phyloP scores from a whole-genome alignment of 1,140 invertebrate species.

The Atopsyche davidsoni region DNA sequence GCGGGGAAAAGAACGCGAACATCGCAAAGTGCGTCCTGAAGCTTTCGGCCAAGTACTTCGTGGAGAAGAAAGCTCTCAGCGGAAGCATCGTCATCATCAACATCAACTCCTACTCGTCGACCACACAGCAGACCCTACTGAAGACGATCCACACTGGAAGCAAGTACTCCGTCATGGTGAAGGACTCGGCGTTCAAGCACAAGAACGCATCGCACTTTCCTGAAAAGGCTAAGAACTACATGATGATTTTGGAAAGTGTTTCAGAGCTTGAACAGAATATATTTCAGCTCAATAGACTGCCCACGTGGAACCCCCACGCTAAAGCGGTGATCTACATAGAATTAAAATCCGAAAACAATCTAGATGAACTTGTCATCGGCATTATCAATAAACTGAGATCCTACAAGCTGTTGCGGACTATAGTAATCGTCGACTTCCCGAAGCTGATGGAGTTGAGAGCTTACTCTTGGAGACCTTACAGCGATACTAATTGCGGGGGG shows the following conservation, averaged over 20 bases:
- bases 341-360: conserved; percentile 33
- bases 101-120: conserved; percentile 41
- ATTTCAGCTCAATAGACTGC: conserved; percentile 41
- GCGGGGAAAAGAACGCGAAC: neutral
- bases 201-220: conserved; percentile 47
- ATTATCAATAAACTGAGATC: conserved; percentile 41
- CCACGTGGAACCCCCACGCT: conserved; percentile 47
- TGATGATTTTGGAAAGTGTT: conserved; percentile 46
- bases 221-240: conserved; percentile 50
- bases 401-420: conserved; percentile 41
- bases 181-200: conserved; percentile 42
- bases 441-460: conserved; percentile 36
- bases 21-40: conserved; percentile 45
- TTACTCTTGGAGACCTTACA: conserved; percentile 45
- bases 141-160: conserved; percentile 41
- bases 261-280: conserved; percentile 40
- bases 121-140: conserved; percentile 38
- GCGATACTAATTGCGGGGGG: conserved; percentile 41
- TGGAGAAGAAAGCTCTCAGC: conserved; percentile 44
- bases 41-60: conserved; percentile 47
- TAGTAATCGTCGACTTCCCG: conserved; percentile 40
- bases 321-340: conserved; percentile 44
- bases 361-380: conserved; percentile 34
- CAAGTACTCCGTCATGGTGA: conserved; percentile 47
- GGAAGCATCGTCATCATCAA: conserved; percentile 46